Evolutionary conservation across 2,888 invertebrate genomes (phyloP), one percentile per base, ranked within the genome.

Genomic region (Crematogaster levior): DNA sequence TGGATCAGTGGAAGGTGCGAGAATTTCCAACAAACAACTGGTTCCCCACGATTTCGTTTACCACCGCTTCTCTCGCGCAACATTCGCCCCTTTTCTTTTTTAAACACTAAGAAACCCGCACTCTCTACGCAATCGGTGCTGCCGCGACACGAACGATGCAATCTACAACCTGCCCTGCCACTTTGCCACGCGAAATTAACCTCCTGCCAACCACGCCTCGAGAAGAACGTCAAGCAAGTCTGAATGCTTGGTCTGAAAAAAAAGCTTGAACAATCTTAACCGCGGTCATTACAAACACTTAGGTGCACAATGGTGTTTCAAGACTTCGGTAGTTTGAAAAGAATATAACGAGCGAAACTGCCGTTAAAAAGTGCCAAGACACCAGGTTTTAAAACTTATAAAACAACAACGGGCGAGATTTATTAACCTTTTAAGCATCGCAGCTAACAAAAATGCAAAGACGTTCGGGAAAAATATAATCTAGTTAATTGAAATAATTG

Each of bases 121-220:
- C 56, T 40, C 53, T 43, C 30, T 56, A 46, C 68, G 24, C 37
- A 68, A 68, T 79, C 56, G 40, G 83, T 66, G 85, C 79, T 83
- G 74, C 70, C 56, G 82, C 82, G 83, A 85, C 81, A 84, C 80
- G 83, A 77, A 84, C 84, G 84, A 84, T 82, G 85, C 80, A 88
- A 88, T 86, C 85, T 81, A 70, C 85, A 74, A 79, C 79, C 80
- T 68, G 82, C 58, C 83, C 40, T 56, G 61, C 74, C 79, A 70
- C 65, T 72, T 77, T 73, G 73, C 58, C 81, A 48, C 77, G 72
- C 79, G 66, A 83, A 84, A 88, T 88, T 85, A 88, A 88, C 88
- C 84, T 86, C 66, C 84, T 75, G 56, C 82, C 58, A 83, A 75
- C 82, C 73, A 51, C 66, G 56, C 4, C 63, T 46, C 68, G 77